These are phyloP conservation scores for Chaetura pelagica DNA, from an alignment of 2,113 vertebrate genomes.

Conservation along the genomic window DNA sequence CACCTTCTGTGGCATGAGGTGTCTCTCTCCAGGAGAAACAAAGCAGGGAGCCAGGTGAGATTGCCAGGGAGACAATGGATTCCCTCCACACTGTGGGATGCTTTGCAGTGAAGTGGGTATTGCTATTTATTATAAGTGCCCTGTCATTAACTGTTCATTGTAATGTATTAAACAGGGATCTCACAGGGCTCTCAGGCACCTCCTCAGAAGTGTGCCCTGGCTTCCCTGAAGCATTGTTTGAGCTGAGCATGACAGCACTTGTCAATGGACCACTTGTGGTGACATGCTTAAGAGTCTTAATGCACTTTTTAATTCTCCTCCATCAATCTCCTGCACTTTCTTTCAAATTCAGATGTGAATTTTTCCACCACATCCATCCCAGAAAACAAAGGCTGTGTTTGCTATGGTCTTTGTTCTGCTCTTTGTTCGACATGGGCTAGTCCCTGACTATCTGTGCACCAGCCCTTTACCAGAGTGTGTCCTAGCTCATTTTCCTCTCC, in stretches of 20 bases:
- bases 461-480: background rate
- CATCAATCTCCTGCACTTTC: background rate
- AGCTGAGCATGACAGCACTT: background rate
- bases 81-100: accelerated
- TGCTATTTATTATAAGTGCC: slow-evolving; percentile 10
- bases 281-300: slow-evolving; percentile 12
- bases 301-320: slow-evolving; percentile 1
- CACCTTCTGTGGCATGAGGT: background rate
- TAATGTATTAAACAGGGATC: background rate
- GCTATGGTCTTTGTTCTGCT: background rate
- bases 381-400: background rate
- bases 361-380: background rate
- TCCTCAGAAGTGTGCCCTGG: background rate
- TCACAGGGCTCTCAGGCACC: background rate
- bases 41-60: background rate
- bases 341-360: background rate
- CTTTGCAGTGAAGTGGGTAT: background rate
- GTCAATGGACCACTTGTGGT: slow-evolving; percentile 23
- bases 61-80: background rate
- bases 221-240: background rate
- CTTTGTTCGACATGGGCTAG: background rate
- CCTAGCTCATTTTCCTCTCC: background rate
- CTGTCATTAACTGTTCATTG: background rate
- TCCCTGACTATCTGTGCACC: background rate
- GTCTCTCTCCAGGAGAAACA: slow-evolving; percentile 6